phyloP scores from a whole-genome alignment of 1,140 invertebrate genomes.

The Drosophila azteca region DNA sequence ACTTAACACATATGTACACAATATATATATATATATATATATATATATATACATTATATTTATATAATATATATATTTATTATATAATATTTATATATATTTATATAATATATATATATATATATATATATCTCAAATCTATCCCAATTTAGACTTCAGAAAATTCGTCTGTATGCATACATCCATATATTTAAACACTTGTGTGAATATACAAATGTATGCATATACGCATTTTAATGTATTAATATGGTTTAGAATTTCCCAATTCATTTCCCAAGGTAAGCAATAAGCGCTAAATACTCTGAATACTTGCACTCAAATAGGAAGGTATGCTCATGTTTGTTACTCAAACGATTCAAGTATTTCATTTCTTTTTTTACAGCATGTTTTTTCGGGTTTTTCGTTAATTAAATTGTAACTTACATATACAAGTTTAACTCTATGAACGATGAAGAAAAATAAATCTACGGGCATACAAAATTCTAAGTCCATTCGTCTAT shows the following conservation, averaged over 20 bases:
- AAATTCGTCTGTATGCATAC: constrained; percentile 20
- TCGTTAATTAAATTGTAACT: constrained; percentile 53
- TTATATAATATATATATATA: constrained; percentile 6
- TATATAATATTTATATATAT: constrained; percentile 5
- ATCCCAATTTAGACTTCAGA: too few species aligned
- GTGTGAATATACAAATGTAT: constrained; percentile 2
- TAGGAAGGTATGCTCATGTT: constrained; percentile 41
- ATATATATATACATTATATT: constrained; percentile 6
- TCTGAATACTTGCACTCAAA: constrained; percentile 47
- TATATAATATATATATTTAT: not conserved
- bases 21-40: constrained; percentile 9
- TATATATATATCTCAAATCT: not conserved
- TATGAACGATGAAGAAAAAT: constrained; percentile 77
- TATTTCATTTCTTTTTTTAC: constrained; percentile 44
- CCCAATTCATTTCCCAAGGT: constrained; percentile 20
- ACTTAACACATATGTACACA: constrained; percentile 42
- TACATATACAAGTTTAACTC: constrained; percentile 68
- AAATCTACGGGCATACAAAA: constrained; percentile 80
- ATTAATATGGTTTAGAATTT: constrained; percentile 24
- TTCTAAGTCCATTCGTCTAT: constrained; percentile 80
- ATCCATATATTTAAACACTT: not conserved
- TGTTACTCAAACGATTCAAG: constrained; percentile 40
- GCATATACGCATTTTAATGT: constrained; percentile 1
- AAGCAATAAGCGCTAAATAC: constrained; percentile 19
- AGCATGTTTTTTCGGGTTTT: constrained; percentile 34